A percentile compares a stretch with the other conserved stretches of the same genome.
Evolutionary conservation across 2,797 vertebrate species (phyloP).

Genomic region (Muscicapa striata): DNA sequence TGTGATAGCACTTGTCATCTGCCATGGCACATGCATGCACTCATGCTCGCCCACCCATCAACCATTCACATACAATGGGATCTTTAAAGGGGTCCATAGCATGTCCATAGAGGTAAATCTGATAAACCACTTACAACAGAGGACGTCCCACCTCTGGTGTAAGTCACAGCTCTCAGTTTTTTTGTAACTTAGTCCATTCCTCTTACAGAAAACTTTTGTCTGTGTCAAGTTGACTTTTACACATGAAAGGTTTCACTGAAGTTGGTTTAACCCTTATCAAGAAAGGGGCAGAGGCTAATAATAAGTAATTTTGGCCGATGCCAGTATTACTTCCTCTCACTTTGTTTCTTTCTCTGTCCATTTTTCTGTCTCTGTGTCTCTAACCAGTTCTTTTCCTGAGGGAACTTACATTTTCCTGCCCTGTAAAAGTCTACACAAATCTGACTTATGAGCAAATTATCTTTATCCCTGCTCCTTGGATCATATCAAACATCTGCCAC

Average conservation of each 20-base stretch:
- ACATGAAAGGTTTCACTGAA: not conserved
- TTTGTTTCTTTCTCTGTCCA: not conserved
- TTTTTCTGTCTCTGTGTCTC: not conserved
- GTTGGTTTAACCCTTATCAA: slow-evolving; percentile 20
- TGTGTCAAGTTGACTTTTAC: slow-evolving; percentile 6
- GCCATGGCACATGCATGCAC: not conserved
- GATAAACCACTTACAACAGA: not conserved
- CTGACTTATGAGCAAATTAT: slow-evolving; percentile 8
- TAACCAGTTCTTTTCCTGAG: not conserved
- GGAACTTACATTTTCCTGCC: not conserved
- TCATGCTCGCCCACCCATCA: not conserved
- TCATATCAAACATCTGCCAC: not conserved
- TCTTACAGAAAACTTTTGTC: not conserved
- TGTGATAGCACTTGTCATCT: not conserved
- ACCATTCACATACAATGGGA: not conserved
- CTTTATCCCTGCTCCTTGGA: slow-evolving; percentile 16
- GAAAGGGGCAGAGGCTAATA: not conserved
- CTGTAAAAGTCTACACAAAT: not conserved
- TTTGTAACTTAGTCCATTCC: not conserved
- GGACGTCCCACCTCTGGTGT: not conserved
- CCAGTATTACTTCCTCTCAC: not conserved
- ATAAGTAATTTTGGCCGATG: not conserved
- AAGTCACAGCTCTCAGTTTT: not conserved
- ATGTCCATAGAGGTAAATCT: not conserved
- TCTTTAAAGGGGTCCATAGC: not conserved